phyloP scores from a whole-genome alignment of 35 echinoderm and acorn worm genomes.

The Ptychodera flava region DNA sequence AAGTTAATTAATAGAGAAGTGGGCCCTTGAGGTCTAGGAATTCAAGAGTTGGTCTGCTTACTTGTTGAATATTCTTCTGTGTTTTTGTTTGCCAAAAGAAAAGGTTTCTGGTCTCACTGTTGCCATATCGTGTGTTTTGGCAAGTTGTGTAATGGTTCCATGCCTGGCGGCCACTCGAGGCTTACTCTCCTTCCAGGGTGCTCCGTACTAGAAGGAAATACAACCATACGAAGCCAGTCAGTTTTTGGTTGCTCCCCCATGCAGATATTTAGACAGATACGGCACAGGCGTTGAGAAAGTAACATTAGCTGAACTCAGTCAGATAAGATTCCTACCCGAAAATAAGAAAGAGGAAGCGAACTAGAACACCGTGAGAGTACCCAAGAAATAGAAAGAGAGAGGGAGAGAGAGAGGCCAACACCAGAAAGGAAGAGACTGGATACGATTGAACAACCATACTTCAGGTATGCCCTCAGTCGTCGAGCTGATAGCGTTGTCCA shows the following conservation, averaged over 20 bases:
- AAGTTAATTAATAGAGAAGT: neutral
- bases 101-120: neutral
- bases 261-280: neutral
- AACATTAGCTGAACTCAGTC: too few species aligned
- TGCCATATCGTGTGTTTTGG: neutral
- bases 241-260: neutral
- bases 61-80: too few species aligned
- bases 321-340: too few species aligned
- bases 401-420: too few species aligned
- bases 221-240: neutral
- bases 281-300: neutral
- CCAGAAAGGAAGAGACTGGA: too few species aligned
- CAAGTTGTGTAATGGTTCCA: neutral
- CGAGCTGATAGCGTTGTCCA: too few species aligned
- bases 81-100: neutral
- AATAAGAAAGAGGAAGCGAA: too few species aligned
- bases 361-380: too few species aligned
- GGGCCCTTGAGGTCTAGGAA: neutral
- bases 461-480: too few species aligned
- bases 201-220: neutral
- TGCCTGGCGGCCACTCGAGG: neutral
- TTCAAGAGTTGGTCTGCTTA: neutral
- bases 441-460: too few species aligned
- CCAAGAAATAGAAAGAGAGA: too few species aligned
- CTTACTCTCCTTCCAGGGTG: neutral